Base-by-base conservation (phyloP, 1,140 invertebrate genomes). In the Aphelinus atriplicis region DNA sequence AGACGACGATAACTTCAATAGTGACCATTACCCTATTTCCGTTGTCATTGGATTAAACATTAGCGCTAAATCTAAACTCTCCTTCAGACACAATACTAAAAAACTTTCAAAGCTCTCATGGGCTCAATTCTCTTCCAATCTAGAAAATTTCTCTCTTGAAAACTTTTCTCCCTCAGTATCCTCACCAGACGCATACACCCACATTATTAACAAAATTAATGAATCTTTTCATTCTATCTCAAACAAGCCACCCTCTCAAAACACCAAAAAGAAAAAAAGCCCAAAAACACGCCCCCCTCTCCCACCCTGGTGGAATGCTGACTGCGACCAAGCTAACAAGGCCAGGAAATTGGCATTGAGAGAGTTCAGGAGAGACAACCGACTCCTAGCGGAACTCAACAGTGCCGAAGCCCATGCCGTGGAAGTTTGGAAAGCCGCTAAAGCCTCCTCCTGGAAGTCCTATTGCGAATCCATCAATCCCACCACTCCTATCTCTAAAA, bases 291-390 rank as follows among this genome's bases (percentile, higher is more conserved):
- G 26, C 26, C 26, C 55, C 3, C 45, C 51, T 0, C 7, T 45
- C 43, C 66, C 53, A 1, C 66, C 66, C 42, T 68, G 66, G 53
- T 68, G 55, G 53, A 57, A 68, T 7, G 2, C 46, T 1, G 55
- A 68, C 5, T 68, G 66, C 43, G 43, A 3, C 3, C 2, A 57
- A 45, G 53, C 66, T 45, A 6, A 68, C 42, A 43, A 60, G n/a
- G n/a, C 4, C 4, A 7, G 58, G 58, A 60, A 60, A 60, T n/a
- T 1, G 4, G 66, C 65, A 6, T n/a, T 55, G 2, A 1, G 51
- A 5, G 43, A 55, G 2, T 67, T 67, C 10, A 53, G 65, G 5
- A 5, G n/a, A 7, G 47, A 69, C 56, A 7, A 43, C 46, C 46
- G 47, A 2, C 55, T 60, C 0, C 10, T 26, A 43, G 5, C 1